Conservation (phyloP, 1,140 invertebrate genomes). For the Drosophila bocki region DNA sequence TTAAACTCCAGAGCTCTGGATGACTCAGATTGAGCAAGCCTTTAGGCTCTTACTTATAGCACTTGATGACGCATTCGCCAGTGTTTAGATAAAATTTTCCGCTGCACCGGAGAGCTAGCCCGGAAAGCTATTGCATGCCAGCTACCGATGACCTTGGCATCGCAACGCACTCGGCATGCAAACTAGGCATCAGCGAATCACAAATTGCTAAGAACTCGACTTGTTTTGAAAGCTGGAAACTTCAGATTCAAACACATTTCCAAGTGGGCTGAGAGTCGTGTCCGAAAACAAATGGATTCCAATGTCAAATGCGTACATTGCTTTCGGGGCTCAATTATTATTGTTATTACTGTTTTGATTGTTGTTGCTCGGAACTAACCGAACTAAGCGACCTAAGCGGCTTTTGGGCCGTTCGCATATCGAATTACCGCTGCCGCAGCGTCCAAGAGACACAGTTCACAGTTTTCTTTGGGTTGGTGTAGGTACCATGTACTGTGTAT, state of each 20-base stretch:
- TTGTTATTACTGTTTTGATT: constrained; percentile 29
- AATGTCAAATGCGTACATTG: constrained; percentile 70
- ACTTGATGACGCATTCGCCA: constrained; percentile 39
- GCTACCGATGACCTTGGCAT: constrained; percentile 51
- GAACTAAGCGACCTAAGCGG: constrained; percentile 48
- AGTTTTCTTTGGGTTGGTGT: constrained; percentile 29
- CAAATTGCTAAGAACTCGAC: constrained; percentile 47
- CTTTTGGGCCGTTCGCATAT: constrained; percentile 61
- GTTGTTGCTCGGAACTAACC: constrained; percentile 34
- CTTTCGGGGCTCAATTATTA: constrained; percentile 59
- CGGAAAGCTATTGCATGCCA: constrained; percentile 62
- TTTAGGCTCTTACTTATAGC: constrained; percentile 9
- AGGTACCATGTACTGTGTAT: background rate
- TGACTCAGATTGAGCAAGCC: background rate
- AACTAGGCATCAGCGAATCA: constrained; percentile 36
- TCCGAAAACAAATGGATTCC: constrained; percentile 48
- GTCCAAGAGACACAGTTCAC: constrained; percentile 34
- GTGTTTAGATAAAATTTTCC: constrained; percentile 48
- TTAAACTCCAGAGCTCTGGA: too few relatives aligned
- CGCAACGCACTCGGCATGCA: constrained; percentile 50
- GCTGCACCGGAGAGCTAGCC: constrained; percentile 41
- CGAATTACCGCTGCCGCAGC: constrained; percentile 13
- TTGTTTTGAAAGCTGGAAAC: constrained; percentile 30
- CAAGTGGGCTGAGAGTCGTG: constrained; percentile 32
- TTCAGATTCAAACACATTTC: constrained; percentile 19